Conservation (phyloP, 2,113 vertebrate genomes). For the Upupa epops region DNA sequence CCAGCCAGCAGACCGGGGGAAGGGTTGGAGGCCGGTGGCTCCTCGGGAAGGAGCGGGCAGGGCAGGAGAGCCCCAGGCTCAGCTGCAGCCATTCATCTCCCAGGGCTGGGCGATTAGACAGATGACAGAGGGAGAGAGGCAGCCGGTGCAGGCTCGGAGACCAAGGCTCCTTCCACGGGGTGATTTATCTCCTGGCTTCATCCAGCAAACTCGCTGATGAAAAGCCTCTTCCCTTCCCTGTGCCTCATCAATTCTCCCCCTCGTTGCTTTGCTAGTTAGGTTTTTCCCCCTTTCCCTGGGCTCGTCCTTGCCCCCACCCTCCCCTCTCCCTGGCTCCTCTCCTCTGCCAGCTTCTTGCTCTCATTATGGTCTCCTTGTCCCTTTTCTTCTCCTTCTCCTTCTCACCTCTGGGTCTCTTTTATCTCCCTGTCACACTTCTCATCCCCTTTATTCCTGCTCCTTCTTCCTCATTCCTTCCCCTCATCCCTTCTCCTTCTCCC, state of each 20-base stretch:
- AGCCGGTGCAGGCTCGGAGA: not conserved
- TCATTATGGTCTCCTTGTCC: not conserved
- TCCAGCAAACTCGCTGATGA: conserved; percentile 75
- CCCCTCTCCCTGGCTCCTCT: not conserved
- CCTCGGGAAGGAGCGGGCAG: not conserved
- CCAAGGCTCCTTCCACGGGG: conserved; percentile 39
- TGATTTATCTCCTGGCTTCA: conserved; percentile 72
- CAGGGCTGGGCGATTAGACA: conserved; percentile 21
- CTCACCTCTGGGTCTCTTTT: not conserved
- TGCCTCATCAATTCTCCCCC: conserved; percentile 76
- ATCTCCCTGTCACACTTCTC: not conserved
- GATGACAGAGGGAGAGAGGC: conserved; percentile 64
- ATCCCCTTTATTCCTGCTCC: not conserved
- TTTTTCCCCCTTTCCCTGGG: not conserved
- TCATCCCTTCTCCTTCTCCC: too few species aligned
- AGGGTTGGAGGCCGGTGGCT: not conserved
- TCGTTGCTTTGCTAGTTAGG: conserved; percentile 29
- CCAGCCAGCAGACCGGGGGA: not conserved
- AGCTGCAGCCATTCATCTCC: conserved; percentile 66
- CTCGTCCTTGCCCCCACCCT: not conserved
- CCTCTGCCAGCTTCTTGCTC: not conserved
- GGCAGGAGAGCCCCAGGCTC: not conserved
- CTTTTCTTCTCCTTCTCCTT: not conserved
- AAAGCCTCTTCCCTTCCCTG: conserved; percentile 70
- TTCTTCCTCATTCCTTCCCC: too few species aligned